A percentile compares a stretch with the other conserved stretches of the same genome.
Conservation (phyloP, 2,797 vertebrate genomes). For the Pterois miles region DNA sequence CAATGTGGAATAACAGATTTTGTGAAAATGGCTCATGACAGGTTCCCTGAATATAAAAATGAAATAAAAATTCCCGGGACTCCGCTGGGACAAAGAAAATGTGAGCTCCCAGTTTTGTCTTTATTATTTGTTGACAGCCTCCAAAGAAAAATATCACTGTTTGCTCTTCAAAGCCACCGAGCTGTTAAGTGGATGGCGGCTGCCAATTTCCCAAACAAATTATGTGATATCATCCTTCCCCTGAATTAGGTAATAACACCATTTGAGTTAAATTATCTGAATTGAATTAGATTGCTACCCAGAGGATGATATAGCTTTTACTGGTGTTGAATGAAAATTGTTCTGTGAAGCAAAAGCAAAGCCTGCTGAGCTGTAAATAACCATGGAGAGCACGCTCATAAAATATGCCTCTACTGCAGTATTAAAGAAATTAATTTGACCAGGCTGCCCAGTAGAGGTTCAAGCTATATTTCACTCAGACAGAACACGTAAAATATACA, state of each 20-base stretch:
- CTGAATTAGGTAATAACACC: conserved; percentile 47
- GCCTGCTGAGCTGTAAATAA: conserved; percentile 46
- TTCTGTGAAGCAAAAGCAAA: conserved; percentile 31
- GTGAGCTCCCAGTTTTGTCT: conserved; percentile 13
- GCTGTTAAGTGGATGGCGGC: conserved; percentile 21
- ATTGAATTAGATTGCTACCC: conserved; percentile 44
- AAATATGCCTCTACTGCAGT: conserved; percentile 12
- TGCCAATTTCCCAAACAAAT: conserved; percentile 48
- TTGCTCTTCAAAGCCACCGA: conserved; percentile 29
- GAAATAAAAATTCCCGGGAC: background rate
- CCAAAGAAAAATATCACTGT: conserved; percentile 35
- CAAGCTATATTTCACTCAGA: conserved; percentile 8
- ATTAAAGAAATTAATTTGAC: conserved; percentile 31
- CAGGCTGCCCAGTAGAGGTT: background rate
- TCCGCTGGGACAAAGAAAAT: background rate
- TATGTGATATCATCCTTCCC: conserved; percentile 25
- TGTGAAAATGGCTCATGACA: conserved; percentile 7
- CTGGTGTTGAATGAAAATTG: conserved; percentile 42
- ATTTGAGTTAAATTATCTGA: conserved; percentile 54
- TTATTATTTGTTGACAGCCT: conserved; percentile 47
- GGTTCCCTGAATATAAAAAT: conserved; percentile 4
- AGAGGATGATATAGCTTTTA: conserved; percentile 31
- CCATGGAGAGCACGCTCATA: conserved; percentile 8
- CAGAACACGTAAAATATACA: conserved; percentile 16
- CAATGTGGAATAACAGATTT: conserved; percentile 11